These are phyloP conservation scores for Idaea biselata DNA, from an alignment of 2,888 invertebrate genomes.

Conservation along the genomic window DNA sequence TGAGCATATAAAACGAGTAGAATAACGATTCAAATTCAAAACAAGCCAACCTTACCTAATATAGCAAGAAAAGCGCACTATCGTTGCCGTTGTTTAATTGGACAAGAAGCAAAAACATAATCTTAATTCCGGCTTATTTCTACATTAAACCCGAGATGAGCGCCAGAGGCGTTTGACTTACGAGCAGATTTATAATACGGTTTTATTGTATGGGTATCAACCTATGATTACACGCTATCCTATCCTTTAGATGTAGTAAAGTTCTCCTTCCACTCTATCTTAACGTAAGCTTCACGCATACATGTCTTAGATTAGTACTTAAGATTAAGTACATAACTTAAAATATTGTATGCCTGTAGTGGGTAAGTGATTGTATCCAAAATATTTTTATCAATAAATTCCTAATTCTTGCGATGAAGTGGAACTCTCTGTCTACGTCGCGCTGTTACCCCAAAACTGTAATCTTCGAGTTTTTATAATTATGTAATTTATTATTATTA, in stretches of 20 bases:
- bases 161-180: neutral
- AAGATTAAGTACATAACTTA: too few species aligned
- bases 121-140: neutral
- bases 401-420: too few species aligned
- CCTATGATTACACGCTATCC: neutral
- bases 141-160: neutral
- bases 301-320: too few species aligned
- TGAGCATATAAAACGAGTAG: neutral
- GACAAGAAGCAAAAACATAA: neutral
- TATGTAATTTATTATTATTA: too few species aligned
- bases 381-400: too few species aligned
- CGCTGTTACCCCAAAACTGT: too few species aligned
- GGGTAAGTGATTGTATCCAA: too few species aligned
- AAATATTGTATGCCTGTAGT: too few species aligned
- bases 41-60: neutral
- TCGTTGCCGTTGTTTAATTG: neutral
- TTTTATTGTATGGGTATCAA: neutral
- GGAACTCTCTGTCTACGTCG: too few species aligned
- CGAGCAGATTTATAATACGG: neutral
- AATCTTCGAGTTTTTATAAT: too few species aligned
- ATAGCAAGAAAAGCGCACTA: neutral
- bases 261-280: neutral
- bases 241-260: neutral
- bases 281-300: too few species aligned
- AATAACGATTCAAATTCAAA: neutral